Evolutionary conservation across 2,888 invertebrate genomes (phyloP).

Genomic region (Tetramorium bicarinatum): DNA sequence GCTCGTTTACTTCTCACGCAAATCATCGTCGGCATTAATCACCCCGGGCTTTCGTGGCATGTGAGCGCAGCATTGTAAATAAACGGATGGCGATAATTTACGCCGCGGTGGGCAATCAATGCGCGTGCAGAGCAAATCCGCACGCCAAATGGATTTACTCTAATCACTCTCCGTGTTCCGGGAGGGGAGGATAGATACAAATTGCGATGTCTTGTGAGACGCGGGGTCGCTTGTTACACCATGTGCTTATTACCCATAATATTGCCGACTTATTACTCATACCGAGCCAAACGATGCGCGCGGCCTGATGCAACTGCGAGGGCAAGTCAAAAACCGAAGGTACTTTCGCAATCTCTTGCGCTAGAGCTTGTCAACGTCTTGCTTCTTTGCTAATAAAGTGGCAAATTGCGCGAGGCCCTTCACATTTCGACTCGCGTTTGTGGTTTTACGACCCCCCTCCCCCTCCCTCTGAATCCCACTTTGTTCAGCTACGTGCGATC

Average conservation of each 20-base stretch:
- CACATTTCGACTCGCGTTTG: not conserved
- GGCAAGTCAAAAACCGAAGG: conserved; percentile 30
- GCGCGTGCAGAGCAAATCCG: conserved; percentile 52
- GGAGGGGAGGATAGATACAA: conserved; percentile 51
- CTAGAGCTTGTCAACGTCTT: not conserved
- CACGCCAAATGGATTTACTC: conserved; percentile 63
- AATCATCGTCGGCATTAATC: conserved; percentile 65
- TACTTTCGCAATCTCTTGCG: conserved; percentile 14
- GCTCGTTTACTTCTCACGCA: conserved; percentile 54
- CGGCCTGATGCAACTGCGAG: conserved; percentile 44
- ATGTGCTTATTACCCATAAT: conserved; percentile 40
- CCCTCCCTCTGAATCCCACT: not conserved
- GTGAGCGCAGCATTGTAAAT: conserved; percentile 56
- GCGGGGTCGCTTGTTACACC: conserved; percentile 38
- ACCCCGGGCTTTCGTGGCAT: conserved; percentile 26
- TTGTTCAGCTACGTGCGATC: not conserved
- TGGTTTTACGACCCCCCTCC: not conserved
- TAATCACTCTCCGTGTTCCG: conserved; percentile 39
- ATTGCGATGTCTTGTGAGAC: conserved; percentile 48
- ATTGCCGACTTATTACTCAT: conserved; percentile 58
- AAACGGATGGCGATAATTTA: conserved; percentile 63
- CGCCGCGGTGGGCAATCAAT: conserved; percentile 50
- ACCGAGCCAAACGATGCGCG: conserved; percentile 22
- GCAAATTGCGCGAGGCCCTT: not conserved
- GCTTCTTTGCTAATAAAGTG: not conserved